These are phyloP conservation scores for Megaustenia siamemsis DNA, from an alignment of 2,888 invertebrate species.

Conservation along the genomic window DNA sequence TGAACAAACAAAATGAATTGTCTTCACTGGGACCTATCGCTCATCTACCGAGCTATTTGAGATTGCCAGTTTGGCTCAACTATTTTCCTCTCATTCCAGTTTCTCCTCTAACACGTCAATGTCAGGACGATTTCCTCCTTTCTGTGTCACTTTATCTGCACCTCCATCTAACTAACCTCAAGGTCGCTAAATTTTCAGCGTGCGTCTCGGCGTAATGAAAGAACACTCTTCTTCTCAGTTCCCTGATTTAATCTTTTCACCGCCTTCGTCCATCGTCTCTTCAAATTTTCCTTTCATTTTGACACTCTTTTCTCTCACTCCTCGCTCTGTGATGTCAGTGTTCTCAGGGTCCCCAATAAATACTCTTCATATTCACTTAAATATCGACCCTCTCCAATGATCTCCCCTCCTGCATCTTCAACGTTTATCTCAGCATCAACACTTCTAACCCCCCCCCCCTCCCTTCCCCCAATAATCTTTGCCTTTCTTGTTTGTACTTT, in stretches of 20 bases:
- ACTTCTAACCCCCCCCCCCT: background rate
- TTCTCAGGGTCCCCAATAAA: no score
- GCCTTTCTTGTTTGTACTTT: background rate
- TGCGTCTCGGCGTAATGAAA: no score
- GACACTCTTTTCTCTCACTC: background rate
- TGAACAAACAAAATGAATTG: no score
- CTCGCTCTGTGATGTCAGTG: background rate
- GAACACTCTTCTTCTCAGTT: background rate
- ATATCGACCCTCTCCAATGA: background rate
- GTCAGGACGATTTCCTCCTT: background rate
- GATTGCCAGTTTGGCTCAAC: no score
- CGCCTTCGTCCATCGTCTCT: background rate
- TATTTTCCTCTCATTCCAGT: constrained; percentile 32
- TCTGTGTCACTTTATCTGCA: constrained; percentile 6
- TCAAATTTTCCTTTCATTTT: constrained; percentile 1
- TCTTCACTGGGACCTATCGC: no score
- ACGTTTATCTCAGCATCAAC: background rate
- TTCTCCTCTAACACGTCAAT: constrained; percentile 3
- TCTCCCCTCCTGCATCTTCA: constrained; percentile 8
- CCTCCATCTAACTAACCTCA: constrained; percentile 5
- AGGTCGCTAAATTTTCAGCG: no score
- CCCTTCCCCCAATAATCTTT: background rate
- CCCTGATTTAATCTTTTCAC: background rate
- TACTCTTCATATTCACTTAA: background rate
- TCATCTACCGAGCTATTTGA: no score